Conservation (phyloP, 2,888 invertebrate species). For the Luperina nickerlii region DNA sequence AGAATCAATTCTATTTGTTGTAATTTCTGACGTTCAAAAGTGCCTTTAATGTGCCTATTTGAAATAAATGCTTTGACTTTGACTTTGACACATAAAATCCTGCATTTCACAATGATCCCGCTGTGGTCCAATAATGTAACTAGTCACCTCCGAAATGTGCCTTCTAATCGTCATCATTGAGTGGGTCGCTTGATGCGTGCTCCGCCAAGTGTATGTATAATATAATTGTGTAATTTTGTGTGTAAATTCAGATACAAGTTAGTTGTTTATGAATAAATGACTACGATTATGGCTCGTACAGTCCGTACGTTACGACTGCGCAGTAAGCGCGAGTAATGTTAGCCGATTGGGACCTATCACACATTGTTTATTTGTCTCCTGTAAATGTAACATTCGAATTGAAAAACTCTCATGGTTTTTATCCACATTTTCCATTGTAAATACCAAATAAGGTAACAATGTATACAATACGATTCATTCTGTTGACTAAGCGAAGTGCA, state of each 20-base stretch:
- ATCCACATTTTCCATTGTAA: neutral
- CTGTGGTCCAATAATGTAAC: too few species aligned
- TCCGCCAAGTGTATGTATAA: too few species aligned
- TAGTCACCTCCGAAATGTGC: too few species aligned
- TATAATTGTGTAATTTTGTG: too few species aligned
- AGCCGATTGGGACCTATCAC: slow-evolving; percentile 19
- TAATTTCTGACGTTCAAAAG: too few species aligned
- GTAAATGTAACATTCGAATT: neutral
- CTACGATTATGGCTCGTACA: too few species aligned
- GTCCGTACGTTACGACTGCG: neutral
- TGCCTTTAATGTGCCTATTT: too few species aligned
- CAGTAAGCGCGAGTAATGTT: neutral
- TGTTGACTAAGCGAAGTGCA: slow-evolving; percentile 21
- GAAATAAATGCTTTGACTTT: too few species aligned
- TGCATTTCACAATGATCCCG: neutral
- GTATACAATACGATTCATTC: slow-evolving; percentile 32
- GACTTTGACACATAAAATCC: too few species aligned
- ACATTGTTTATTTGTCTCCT: slow-evolving; percentile 3
- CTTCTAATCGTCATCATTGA: neutral
- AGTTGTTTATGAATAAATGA: too few species aligned
- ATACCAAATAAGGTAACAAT: slow-evolving; percentile 4
- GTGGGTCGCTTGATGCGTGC: neutral
- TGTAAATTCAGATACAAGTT: too few species aligned
- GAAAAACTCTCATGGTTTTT: neutral
- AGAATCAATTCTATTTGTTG: too few species aligned